A percentile compares a stretch with the other conserved stretches of the same genome.
These are phyloP conservation scores for Orchesellides sinensis DNA, from an alignment of 2,888 invertebrate genomes.

Conservation along the genomic window DNA sequence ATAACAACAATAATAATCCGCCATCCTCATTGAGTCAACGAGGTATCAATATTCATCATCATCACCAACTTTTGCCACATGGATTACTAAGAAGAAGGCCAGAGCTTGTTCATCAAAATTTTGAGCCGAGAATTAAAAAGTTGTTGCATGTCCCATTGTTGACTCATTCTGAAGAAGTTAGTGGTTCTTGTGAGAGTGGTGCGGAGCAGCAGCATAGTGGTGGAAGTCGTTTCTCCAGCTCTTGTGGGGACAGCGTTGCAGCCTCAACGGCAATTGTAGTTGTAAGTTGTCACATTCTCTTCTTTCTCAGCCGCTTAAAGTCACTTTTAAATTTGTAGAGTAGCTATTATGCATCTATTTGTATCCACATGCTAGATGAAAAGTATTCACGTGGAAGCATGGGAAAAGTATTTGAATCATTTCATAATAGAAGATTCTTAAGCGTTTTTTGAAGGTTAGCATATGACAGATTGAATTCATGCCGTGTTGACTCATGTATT, in stretches of 20 bases:
- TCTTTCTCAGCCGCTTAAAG: neutral
- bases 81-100: slow-evolving; percentile 34
- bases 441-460: neutral
- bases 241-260: slow-evolving; percentile 70
- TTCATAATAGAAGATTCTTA: no score
- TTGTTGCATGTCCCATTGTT: slow-evolving; percentile 68
- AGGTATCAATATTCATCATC: slow-evolving; percentile 35
- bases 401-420: no score
- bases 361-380: no score
- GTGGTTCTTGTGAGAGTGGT: slow-evolving; percentile 62
- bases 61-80: slow-evolving; percentile 44
- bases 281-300: slow-evolving; percentile 64
- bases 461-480: neutral
- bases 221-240: slow-evolving; percentile 67
- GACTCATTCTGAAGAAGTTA: slow-evolving; percentile 55
- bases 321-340: no score
- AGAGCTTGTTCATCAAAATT: slow-evolving; percentile 57
- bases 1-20: slow-evolving; percentile 46
- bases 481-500: no score
- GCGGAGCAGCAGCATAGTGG: slow-evolving; percentile 66
- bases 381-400: no score
- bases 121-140: slow-evolving; percentile 72
- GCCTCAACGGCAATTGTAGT: slow-evolving; percentile 71
- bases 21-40: slow-evolving; percentile 47
- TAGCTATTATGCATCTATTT: no score